A percentile compares a stretch with the other conserved stretches of the same genome.
Conservation (phyloP, 1,140 invertebrate genomes). For the Adelges cooleyi region DNA sequence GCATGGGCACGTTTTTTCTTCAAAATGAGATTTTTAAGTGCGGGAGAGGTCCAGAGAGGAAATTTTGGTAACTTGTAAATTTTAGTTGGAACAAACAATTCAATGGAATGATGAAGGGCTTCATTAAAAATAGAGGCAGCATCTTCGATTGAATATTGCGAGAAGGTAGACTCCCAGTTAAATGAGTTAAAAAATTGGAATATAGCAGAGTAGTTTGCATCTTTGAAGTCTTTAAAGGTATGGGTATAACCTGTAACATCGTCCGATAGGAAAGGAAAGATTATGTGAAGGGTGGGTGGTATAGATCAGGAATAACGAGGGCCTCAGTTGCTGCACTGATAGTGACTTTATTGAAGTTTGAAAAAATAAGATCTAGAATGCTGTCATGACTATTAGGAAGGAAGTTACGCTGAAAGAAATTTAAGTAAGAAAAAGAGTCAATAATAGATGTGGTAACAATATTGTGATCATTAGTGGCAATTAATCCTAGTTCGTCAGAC, state of each 20-base stretch:
- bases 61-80: neutral
- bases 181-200: too few relatives aligned
- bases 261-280: too few relatives aligned
- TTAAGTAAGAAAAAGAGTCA: neutral
- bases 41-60: neutral
- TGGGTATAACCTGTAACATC: too few relatives aligned
- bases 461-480: neutral
- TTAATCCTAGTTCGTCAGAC: neutral
- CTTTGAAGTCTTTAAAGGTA: too few relatives aligned
- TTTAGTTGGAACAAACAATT: neutral
- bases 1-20: too few relatives aligned
- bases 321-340: neutral
- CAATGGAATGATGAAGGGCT: neutral
- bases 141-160: neutral
- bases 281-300: neutral
- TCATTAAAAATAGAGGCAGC: neutral
- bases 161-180: too few relatives aligned
- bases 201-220: too few relatives aligned
- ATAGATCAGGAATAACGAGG: neutral
- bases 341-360: neutral
- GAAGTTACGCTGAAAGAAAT: neutral
- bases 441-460: neutral
- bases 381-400: neutral
- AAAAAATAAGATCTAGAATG: neutral
- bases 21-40: too few relatives aligned